Evolutionary conservation across 2,113 vertebrate genomes (phyloP).

Genomic region (Calidris pugnax): DNA sequence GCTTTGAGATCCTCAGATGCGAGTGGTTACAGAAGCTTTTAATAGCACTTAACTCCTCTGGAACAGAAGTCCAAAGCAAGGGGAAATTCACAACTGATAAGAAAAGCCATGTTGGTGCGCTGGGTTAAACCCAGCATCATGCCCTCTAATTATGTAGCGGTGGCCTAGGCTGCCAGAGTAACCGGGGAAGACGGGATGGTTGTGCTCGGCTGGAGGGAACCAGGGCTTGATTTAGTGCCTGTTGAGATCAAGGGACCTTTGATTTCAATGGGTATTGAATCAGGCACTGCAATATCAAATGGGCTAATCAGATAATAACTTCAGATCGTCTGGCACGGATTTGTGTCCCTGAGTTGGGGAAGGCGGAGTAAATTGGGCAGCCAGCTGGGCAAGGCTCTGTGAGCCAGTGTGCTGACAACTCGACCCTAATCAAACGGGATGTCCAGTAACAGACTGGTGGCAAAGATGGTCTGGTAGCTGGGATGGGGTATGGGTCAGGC

Average conservation of each 20-base stretch:
- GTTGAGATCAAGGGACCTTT: constrained; percentile 58
- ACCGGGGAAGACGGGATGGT: neutral
- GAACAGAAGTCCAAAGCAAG: constrained; percentile 40
- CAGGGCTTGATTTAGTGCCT: constrained; percentile 33
- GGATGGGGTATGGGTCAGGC: neutral
- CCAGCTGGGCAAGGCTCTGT: neutral
- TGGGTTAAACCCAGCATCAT: constrained; percentile 44
- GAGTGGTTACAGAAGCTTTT: constrained; percentile 33
- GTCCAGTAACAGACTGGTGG: neutral
- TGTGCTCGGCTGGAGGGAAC: constrained; percentile 38
- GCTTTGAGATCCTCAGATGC: constrained; percentile 37
- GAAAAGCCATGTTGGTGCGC: constrained; percentile 31
- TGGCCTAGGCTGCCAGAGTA: constrained; percentile 35
- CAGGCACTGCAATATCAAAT: constrained; percentile 41
- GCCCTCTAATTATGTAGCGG: constrained; percentile 45
- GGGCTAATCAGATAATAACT: constrained; percentile 56
- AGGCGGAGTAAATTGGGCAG: neutral
- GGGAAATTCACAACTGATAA: constrained; percentile 49
- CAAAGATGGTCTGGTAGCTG: neutral
- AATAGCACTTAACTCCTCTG: constrained; percentile 38
- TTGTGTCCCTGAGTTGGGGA: neutral
- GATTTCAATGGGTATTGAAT: constrained; percentile 56
- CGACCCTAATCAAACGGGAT: fast-evolving
- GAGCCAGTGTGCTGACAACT: neutral
- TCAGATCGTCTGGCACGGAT: neutral